phyloP scores from a whole-genome alignment of 2,113 vertebrate species.

The Mirza zaza region DNA sequence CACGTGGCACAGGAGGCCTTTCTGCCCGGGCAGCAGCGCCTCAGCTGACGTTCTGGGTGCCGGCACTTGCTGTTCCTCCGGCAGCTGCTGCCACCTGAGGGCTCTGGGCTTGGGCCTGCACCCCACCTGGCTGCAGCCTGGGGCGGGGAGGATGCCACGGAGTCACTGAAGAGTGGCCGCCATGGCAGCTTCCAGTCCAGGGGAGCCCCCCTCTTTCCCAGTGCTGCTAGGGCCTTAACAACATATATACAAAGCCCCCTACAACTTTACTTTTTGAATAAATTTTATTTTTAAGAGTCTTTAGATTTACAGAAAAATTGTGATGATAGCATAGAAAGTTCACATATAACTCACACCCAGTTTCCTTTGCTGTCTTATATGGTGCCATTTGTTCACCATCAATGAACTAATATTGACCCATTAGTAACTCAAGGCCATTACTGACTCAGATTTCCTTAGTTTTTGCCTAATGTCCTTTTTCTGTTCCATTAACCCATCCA shows the following conservation, averaged over 20 bases:
- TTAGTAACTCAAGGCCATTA: background rate
- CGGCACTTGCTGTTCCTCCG: background rate
- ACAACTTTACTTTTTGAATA: background rate
- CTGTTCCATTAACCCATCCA: background rate
- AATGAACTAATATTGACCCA: too few species aligned
- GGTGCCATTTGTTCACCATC: background rate
- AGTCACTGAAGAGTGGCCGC: too few species aligned
- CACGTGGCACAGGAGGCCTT: accelerated
- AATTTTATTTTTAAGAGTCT: background rate
- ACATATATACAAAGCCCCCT: background rate
- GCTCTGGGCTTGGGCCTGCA: background rate
- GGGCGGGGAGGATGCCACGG: background rate
- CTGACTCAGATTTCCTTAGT: background rate
- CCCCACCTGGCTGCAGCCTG: background rate
- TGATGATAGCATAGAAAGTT: background rate
- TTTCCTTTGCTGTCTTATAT: background rate
- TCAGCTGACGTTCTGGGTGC: accelerated
- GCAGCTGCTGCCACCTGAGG: background rate
- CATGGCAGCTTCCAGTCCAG: background rate
- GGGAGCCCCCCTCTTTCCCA: background rate
- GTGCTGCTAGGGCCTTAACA: background rate
- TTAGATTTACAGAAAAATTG: background rate
- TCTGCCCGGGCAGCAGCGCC: too few species aligned
- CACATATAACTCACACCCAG: background rate
- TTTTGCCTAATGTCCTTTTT: background rate